phyloP scores from a whole-genome alignment of 2,113 vertebrate genomes.

The Aphyosemion australe region DNA sequence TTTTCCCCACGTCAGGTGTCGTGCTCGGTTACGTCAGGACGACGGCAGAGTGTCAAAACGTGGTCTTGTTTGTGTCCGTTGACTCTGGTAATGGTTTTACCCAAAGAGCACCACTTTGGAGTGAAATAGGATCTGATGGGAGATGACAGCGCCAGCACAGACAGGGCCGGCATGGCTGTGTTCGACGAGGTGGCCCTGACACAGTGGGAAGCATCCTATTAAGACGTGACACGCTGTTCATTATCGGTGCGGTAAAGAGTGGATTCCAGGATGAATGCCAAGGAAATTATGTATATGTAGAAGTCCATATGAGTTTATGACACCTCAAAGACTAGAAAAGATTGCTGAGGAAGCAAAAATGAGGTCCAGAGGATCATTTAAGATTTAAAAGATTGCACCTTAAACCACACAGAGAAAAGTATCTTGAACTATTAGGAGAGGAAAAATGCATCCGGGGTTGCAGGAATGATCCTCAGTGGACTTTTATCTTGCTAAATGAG shows the following conservation, averaged over 20 bases:
- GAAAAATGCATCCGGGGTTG: no score
- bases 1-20: slow-evolving; percentile 79
- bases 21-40: slow-evolving; percentile 67
- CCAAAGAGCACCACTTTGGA: slow-evolving; percentile 72
- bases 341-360: slow-evolving; percentile 3
- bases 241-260: slow-evolving; percentile 24
- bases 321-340: neutral
- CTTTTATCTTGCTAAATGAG: neutral
- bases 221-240: slow-evolving; percentile 48
- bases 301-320: slow-evolving; percentile 9
- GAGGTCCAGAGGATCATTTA: neutral
- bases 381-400: neutral
- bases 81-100: slow-evolving; percentile 69
- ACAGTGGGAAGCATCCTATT: slow-evolving; percentile 38
- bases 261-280: slow-evolving; percentile 24
- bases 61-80: slow-evolving; percentile 66
- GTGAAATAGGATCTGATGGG: slow-evolving; percentile 65
- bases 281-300: slow-evolving; percentile 11
- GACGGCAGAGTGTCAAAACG: slow-evolving; percentile 71
- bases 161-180: slow-evolving; percentile 38
- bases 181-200: slow-evolving; percentile 43
- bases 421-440: neutral
- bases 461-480: neutral
- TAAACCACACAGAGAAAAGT: neutral
- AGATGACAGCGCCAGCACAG: slow-evolving; percentile 63